Conservation (phyloP, 1,140 invertebrate species). For the Heterodera schachtii region DNA sequence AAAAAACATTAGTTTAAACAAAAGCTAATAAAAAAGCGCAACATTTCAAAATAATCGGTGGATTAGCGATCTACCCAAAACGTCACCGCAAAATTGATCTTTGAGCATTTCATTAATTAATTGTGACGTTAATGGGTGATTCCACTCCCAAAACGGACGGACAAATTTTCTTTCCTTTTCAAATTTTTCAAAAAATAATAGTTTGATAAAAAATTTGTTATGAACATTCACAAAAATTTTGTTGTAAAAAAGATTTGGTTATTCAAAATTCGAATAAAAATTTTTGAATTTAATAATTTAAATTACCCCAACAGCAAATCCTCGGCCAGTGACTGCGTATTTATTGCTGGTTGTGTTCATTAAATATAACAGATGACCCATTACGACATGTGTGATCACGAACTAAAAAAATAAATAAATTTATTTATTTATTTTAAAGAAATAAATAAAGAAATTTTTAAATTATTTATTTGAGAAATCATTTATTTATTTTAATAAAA, state of each 20-base stretch:
- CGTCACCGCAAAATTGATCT: no score
- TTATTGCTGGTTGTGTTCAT: slow-evolving; percentile 19
- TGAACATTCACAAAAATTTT: no score
- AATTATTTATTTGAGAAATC: slow-evolving; percentile 7
- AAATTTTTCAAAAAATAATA: no score
- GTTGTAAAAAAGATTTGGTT: neutral
- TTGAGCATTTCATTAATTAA: no score
- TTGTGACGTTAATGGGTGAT: no score
- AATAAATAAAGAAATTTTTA: neutral
- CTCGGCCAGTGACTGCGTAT: slow-evolving; percentile 55
- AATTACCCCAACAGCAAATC: slow-evolving; percentile 52
- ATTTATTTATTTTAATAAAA: neutral
- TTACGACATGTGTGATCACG: slow-evolving; percentile 57
- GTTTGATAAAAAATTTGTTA: no score
- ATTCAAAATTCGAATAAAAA: neutral
- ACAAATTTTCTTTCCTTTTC: no score
- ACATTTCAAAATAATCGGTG: no score
- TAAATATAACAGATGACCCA: slow-evolving; percentile 52
- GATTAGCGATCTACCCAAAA: no score
- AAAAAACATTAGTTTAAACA: no score
- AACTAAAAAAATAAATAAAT: slow-evolving; percentile 60
- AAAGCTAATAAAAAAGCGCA: no score
- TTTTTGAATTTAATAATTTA: neutral
- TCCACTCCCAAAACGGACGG: no score
- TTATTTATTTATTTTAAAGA: neutral